Evolutionary conservation across 2,888 invertebrate genomes (phyloP), one percentile per base, ranked within the genome.

Genomic region (Chalcis sispes): DNA sequence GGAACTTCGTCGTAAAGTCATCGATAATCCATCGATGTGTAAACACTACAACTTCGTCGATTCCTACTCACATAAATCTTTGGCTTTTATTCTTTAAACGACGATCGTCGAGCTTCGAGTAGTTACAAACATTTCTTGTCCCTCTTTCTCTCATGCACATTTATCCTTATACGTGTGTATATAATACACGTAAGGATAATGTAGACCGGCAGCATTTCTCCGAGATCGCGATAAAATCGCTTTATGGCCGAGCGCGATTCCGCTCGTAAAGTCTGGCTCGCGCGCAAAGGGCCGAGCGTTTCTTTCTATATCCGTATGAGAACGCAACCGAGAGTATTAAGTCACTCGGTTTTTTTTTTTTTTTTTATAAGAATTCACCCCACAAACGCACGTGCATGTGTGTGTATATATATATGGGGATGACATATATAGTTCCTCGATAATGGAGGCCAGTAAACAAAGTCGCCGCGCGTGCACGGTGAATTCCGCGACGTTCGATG

Each of bases 241-340:
- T 74, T 74, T 74, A 74, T 48, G 23, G 46, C 65, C 36, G 42
- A 15, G 29, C 23, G 25, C 56, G 42, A 64, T 72, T 72, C 67
- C 56, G 56, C 10, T 74, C 74, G 62, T 74, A 74, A 74, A 74
- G 69, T 62, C n/a, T n/a, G 65, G 32, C 20, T 50, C 29, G n/a
- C 32, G 29, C 32, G 1, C 3, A 10, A 8, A 10, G 50, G 50
- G 23, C 50, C n/a, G n/a, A n/a, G n/a, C n/a, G n/a, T n/a, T n/a
- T n/a, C n/a, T n/a, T n/a, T n/a, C n/a, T n/a, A n/a, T n/a, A n/a
- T n/a, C n/a, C n/a, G n/a, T n/a, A n/a, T n/a, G n/a, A n/a, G n/a
- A n/a, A n/a, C n/a, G n/a, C n/a, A n/a, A n/a, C n/a, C n/a, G 27
- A 27, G 27, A 27, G 46, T 42, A 46, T 46, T 48, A 48, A 64